phyloP scores from a whole-genome alignment of 2,113 vertebrate species.

The Podilymbus podiceps region DNA sequence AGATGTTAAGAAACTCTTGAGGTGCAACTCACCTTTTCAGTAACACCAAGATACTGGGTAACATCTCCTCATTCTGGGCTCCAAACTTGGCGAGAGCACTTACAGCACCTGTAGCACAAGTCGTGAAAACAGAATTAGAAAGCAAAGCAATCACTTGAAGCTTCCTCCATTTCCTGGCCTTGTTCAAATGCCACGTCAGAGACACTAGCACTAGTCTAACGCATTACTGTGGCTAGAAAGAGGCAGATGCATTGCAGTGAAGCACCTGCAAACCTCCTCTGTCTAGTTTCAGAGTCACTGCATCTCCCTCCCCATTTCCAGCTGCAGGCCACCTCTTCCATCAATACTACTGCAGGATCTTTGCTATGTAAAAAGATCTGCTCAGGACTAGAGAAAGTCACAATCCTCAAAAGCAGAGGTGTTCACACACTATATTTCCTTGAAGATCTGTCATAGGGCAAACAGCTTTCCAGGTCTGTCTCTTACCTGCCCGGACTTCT shows the following conservation, averaged over 20 bases:
- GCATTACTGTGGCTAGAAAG: not conserved
- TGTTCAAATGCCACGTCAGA: not conserved
- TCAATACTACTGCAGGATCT: not conserved
- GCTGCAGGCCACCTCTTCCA: not conserved
- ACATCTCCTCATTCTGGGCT: slow-evolving; percentile 83
- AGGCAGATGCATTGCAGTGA: not conserved
- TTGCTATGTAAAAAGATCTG: not conserved
- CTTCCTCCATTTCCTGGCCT: not conserved
- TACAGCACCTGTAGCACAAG: slow-evolving; percentile 72
- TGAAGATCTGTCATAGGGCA: not conserved
- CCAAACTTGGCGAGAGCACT: slow-evolving; percentile 85
- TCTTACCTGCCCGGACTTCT: slow-evolving; percentile 81
- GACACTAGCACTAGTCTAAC: not conserved
- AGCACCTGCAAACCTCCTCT: not conserved
- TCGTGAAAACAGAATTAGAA: not conserved
- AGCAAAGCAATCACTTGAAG: not conserved
- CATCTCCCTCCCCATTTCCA: not conserved
- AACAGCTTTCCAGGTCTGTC: not conserved
- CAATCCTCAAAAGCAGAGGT: not conserved
- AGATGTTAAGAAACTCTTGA: not conserved
- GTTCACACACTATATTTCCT: not conserved
- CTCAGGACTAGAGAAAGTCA: not conserved
- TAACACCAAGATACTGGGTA: slow-evolving; percentile 81
- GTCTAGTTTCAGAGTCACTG: not conserved
- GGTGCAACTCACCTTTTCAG: slow-evolving; percentile 73